These are phyloP conservation scores for Melanotaenia trifasciata DNA, from an alignment of 2,797 vertebrate species.

Conservation along the genomic window DNA sequence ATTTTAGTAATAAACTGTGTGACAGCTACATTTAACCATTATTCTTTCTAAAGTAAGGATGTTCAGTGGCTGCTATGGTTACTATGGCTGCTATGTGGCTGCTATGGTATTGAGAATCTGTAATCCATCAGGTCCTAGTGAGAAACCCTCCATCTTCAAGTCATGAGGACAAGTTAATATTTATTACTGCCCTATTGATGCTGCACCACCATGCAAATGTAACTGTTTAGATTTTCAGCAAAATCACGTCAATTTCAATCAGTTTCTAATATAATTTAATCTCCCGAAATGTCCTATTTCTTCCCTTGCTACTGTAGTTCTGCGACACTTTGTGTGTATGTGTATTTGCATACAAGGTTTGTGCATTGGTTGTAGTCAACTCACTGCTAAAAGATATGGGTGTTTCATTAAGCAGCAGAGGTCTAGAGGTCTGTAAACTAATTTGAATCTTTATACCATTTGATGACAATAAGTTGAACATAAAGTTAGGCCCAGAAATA, in stretches of 20 bases:
- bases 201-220: neutral
- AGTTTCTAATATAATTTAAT: no score
- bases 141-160: constrained; percentile 11
- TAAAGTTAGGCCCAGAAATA: no score
- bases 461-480: no score
- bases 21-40: constrained; percentile 13
- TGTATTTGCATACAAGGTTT: neutral
- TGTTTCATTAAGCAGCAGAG: no score
- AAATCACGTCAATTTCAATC: no score
- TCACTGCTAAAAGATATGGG: neutral
- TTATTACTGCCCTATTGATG: no score
- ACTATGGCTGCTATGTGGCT: no score
- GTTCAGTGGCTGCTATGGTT: neutral
- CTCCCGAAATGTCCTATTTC: no score
- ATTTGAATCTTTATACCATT: no score
- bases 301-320: no score
- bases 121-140: neutral
- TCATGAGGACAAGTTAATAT: neutral
- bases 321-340: no score
- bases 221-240: neutral
- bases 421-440: no score
- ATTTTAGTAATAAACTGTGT: constrained; percentile 29
- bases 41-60: neutral
- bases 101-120: neutral
- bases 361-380: neutral